phyloP scores from a whole-genome alignment of 2,113 vertebrate species.

The Typhlomys cinereus region DNA sequence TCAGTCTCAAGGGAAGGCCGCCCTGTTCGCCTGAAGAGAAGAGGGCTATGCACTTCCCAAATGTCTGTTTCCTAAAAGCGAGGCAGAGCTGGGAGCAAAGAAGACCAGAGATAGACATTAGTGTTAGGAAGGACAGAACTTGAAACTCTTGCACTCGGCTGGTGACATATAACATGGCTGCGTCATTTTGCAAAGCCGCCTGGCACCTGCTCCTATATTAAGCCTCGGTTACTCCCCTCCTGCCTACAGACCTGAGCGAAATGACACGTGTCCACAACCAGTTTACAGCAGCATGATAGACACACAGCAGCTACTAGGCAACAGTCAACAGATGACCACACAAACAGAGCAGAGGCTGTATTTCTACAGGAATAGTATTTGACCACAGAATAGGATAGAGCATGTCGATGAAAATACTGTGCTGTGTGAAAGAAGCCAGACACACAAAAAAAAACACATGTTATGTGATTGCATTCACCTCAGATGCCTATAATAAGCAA shows the following conservation, averaged over 20 bases:
- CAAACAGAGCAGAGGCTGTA: not conserved
- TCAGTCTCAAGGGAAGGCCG: not conserved
- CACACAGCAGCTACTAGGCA: too few relatives aligned
- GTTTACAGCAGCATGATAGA: not conserved
- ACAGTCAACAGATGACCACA: not conserved
- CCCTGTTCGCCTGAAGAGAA: not conserved
- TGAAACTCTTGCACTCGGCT: not conserved
- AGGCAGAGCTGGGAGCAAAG: not conserved
- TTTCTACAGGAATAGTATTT: not conserved
- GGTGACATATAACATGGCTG: too few relatives aligned
- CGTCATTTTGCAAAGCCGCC: not conserved
- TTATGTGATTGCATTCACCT: not conserved
- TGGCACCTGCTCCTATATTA: not conserved
- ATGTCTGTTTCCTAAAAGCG: not conserved
- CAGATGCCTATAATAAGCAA: not conserved
- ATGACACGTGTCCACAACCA: not conserved
- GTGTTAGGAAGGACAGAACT: too few relatives aligned
- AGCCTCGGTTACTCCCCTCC: not conserved
- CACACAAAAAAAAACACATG: not conserved
- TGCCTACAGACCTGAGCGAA: not conserved
- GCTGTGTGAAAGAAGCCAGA: not conserved
- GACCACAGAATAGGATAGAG: not conserved
- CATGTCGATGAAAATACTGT: not conserved
- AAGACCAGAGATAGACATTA: too few relatives aligned
- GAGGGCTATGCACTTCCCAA: not conserved